Evolutionary conservation across 1,140 invertebrate species (phyloP).

Genomic region (Druon quercuslanigerum): DNA sequence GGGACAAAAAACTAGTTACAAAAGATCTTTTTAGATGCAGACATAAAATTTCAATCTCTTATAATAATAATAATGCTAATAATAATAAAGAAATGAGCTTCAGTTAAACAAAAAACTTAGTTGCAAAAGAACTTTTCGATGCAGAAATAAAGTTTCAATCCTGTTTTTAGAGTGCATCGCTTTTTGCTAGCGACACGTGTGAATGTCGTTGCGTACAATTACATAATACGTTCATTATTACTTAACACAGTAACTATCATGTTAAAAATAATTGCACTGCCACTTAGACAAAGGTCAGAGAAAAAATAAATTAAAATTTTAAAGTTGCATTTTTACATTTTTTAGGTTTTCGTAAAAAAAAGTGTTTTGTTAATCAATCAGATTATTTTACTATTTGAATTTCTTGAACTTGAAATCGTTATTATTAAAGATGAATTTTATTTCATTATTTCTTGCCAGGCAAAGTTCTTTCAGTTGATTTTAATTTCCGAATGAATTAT

Average conservation of each 20-base stretch:
- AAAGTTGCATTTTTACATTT: not conserved
- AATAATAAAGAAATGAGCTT: too few relatives aligned
- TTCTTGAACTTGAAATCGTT: too few relatives aligned
- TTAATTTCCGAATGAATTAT: not conserved
- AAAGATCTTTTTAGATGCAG: not conserved
- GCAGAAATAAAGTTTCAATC: not conserved
- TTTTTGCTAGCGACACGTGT: constrained; percentile 23
- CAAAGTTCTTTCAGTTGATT: not conserved
- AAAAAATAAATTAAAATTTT: constrained; percentile 7
- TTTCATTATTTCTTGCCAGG: not conserved
- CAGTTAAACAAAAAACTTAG: not conserved
- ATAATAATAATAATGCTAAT: too few relatives aligned
- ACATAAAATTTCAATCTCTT: not conserved
- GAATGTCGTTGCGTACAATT: constrained; percentile 31
- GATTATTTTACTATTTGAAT: too few relatives aligned
- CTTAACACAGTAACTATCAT: constrained; percentile 14
- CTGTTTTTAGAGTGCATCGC: constrained; percentile 12
- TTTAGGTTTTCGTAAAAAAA: not conserved
- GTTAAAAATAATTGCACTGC: constrained; percentile 27
- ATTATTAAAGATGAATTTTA: not conserved
- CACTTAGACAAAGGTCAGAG: constrained; percentile 5
- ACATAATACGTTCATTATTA: constrained; percentile 31
- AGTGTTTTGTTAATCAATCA: too few relatives aligned
- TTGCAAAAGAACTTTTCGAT: not conserved
- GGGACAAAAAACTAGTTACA: not conserved